Evolutionary conservation across 2,113 vertebrate genomes (phyloP).

Genomic region (Calonectris borealis): DNA sequence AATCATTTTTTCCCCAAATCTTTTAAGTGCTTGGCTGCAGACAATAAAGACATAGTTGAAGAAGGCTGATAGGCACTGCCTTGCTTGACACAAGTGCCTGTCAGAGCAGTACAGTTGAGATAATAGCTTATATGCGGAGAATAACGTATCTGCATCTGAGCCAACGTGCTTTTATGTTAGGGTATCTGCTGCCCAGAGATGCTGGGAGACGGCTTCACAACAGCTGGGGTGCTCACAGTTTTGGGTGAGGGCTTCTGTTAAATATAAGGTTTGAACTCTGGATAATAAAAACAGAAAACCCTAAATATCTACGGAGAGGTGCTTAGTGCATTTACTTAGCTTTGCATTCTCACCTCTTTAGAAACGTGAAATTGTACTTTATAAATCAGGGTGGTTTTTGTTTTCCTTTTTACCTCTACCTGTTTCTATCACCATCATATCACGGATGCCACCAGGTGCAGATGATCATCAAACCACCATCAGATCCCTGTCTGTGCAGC

Average conservation of each 20-base stretch:
- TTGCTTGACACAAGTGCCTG: neutral
- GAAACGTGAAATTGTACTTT: neutral
- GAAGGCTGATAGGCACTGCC: neutral
- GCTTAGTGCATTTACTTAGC: neutral
- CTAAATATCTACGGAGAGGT: neutral
- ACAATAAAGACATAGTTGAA: neutral
- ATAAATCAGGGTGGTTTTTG: rapidly evolving
- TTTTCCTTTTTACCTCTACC: neutral
- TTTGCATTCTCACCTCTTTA: neutral
- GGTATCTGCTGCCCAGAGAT: neutral
- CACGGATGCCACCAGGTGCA: neutral
- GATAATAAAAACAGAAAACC: neutral
- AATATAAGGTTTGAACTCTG: neutral
- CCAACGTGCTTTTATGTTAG: neutral
- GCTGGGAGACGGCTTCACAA: neutral
- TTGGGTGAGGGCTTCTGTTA: neutral
- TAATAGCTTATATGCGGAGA: neutral
- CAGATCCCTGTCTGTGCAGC: neutral
- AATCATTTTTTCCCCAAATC: neutral
- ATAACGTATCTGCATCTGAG: neutral
- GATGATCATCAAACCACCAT: neutral
- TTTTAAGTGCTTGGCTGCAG: neutral
- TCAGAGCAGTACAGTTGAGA: neutral
- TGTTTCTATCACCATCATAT: neutral
- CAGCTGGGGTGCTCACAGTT: neutral